A percentile compares a stretch with the other conserved stretches of the same genome.
phyloP scores from a whole-genome alignment of 2,888 invertebrate genomes.

The Netelia melanura region DNA sequence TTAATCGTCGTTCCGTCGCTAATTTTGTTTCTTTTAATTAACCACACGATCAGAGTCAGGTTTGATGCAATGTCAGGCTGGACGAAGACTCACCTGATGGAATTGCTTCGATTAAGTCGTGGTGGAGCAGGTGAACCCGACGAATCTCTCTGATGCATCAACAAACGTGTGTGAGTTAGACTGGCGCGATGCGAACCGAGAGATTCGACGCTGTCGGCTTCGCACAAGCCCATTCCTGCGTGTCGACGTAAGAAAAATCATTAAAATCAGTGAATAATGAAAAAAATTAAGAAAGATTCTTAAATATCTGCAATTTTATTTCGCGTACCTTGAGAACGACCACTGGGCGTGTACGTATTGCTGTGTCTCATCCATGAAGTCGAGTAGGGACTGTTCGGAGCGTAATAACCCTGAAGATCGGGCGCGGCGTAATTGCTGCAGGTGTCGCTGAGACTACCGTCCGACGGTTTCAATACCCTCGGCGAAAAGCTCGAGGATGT shows the following conservation, averaged over 20 bases:
- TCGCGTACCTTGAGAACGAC: slow-evolving; percentile 80
- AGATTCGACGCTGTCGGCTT: slow-evolving; percentile 96
- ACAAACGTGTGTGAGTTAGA: slow-evolving; percentile 90
- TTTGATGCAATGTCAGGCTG: not conserved
- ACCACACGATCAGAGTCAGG: not conserved
- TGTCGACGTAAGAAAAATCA: slow-evolving; percentile 26
- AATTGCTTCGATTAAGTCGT: slow-evolving; percentile 95
- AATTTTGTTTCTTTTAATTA: not conserved
- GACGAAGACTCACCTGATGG: slow-evolving; percentile 90
- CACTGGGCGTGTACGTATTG: slow-evolving; percentile 85
- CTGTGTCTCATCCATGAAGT: slow-evolving; percentile 93
- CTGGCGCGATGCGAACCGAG: slow-evolving; percentile 91
- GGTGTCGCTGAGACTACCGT: slow-evolving; percentile 94
- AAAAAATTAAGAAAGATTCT: not conserved
- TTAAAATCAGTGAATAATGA: not conserved
- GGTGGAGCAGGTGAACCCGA: slow-evolving; percentile 89
- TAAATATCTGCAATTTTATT: not conserved
- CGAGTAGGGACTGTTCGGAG: slow-evolving; percentile 90
- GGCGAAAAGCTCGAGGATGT: slow-evolving; percentile 82
- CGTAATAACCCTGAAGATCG: slow-evolving; percentile 84
- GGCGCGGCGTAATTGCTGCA: slow-evolving; percentile 91
- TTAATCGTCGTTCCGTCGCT: too few species aligned
- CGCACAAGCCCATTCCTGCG: slow-evolving; percentile 88
- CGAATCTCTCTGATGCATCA: slow-evolving; percentile 86
- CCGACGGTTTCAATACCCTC: slow-evolving; percentile 85